Evolutionary conservation across 1,140 invertebrate genomes (phyloP), one percentile per base, ranked within the genome.

Genomic region (Lanistes nyassanus): DNA sequence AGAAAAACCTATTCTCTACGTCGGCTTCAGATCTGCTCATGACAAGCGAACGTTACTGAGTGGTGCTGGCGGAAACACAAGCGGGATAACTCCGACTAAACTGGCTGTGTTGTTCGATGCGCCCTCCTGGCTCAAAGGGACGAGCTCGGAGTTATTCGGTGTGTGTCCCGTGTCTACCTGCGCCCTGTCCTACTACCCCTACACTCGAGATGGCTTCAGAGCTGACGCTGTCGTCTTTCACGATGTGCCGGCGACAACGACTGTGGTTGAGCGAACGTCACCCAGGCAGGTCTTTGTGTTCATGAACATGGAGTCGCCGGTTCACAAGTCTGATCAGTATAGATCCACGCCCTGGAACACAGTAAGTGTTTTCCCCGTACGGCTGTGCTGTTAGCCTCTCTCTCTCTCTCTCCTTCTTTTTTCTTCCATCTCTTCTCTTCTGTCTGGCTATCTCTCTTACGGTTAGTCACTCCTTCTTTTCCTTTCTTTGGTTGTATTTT

Each of bases 331-430:
- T 6, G 11, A 36, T 36, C 31, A 19, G 13, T 60, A 29, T 1
- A 36, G 21, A 36, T 1, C 62, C 21, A 31, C n/a, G 21, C 21
- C 31, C 2, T 29, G 62, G 26, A 23, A 21, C 31, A 31, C 31
- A 31, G 21, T 21, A 34, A 13, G 31, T 23, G 39, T 37, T 1
- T n/a, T 66, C 36, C 21, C 37, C 1, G 16, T 42, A n/a, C n/a
- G 11, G 9, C 31, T 31, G 7, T 62, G 11, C 58, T 62, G 23
- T 19, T 29, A 47, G 23, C n/a, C 67, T 70, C 67, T 70, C 67
- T 51, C 67, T 51, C 36, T 47, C 67, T 51, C 42, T 70, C 67
- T 70, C 67, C 31, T 31, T 70, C 42, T 51, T 31, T 51, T 31
- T 51, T 7, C 26, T 16, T 7, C 11, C 9, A 31, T 62, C 26